These are phyloP conservation scores for Nymphalis polychloros DNA, from an alignment of 2,888 invertebrate genomes.

Conservation along the genomic window DNA sequence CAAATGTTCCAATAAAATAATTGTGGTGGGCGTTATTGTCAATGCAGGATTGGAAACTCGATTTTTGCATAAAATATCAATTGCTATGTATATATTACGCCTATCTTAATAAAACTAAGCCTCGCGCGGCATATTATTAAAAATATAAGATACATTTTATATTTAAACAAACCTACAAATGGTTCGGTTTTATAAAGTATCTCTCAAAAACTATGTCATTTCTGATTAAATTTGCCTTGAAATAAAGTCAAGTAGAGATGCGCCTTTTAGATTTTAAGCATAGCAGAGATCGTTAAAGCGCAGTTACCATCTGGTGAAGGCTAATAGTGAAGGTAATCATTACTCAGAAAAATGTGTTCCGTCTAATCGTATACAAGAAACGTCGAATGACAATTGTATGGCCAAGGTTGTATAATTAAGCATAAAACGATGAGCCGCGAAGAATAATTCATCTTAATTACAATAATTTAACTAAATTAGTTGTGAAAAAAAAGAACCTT, in stretches of 20 bases:
- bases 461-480: constrained; percentile 10
- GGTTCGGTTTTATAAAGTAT: too few species aligned
- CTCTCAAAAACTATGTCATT: background rate
- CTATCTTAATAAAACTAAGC: too few species aligned
- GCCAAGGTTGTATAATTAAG: constrained; percentile 12
- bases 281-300: constrained; percentile 21
- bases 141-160: too few species aligned
- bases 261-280: constrained; percentile 19
- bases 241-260: constrained; percentile 10
- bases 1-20: too few species aligned
- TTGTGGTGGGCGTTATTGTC: too few species aligned
- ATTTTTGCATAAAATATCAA: too few species aligned
- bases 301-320: constrained; percentile 28
- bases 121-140: too few species aligned
- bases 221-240: constrained; percentile 21
- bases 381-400: constrained; percentile 9
- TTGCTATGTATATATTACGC: too few species aligned
- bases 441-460: constrained; percentile 10
- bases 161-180: too few species aligned
- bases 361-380: constrained; percentile 12
- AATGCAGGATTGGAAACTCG: too few species aligned
- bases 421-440: constrained; percentile 4
- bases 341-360: constrained; percentile 11
- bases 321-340: constrained; percentile 19
- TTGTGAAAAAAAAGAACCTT: constrained; percentile 3